Conservation (phyloP, 2,113 vertebrate species). For the Mesoclemmys tuberculata region DNA sequence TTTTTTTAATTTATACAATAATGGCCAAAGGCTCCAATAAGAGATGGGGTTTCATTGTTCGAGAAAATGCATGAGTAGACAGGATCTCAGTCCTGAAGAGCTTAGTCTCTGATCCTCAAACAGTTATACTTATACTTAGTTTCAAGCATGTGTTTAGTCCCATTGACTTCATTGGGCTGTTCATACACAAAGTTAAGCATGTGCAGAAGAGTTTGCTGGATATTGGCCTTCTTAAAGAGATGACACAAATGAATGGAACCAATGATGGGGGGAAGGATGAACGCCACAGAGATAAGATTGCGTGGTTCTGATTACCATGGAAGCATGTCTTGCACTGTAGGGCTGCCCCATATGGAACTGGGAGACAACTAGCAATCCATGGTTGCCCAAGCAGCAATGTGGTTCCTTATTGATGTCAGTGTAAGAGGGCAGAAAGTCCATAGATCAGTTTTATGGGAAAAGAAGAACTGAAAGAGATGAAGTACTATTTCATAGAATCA, state of each 20-base stretch:
- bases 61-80: background rate
- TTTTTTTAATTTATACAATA: background rate
- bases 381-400: background rate
- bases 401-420: background rate
- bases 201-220: background rate
- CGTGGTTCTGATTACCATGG: background rate
- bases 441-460: background rate
- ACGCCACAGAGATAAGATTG: background rate
- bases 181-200: background rate
- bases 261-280: background rate
- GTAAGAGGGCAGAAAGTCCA: background rate
- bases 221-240: background rate
- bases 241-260: background rate
- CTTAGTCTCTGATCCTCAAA: background rate
- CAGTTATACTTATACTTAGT: fast-evolving
- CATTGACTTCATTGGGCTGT: background rate
- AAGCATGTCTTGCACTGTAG: background rate
- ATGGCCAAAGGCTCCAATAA: background rate
- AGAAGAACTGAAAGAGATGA: background rate
- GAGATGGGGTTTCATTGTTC: background rate
- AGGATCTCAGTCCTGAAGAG: background rate
- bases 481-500: background rate
- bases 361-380: background rate
- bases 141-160: background rate
- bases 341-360: background rate